Evolutionary conservation across 92 coral and sea anemone species (phyloP), one percentile per base, ranked within the genome.

Genomic region (Actinostola sp.): DNA sequence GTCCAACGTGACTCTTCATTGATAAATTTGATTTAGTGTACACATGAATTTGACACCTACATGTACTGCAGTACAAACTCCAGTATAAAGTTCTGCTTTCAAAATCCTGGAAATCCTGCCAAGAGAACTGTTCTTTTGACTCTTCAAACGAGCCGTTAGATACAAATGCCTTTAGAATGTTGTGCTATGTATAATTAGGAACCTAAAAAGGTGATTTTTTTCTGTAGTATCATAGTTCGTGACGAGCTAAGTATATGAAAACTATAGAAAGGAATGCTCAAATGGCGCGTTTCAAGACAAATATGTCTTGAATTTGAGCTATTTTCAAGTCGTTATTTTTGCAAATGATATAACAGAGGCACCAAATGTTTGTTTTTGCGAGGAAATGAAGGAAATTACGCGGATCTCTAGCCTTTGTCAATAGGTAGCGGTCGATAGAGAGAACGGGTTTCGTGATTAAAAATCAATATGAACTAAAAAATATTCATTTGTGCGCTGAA

Each of bases 331-430:
- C 49, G 50, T 52, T 67, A 70, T 38, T 70, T 16, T 52, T 35
- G 49, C 75, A 52, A 67, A 35, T 67, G 61, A 31, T 51, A 50
- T 50, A 67, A 26, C 19, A 28, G 29, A 29, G 61, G 62, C 62
- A 52, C 50, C 33, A 70, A 70, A 70, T 70, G 48, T 70, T 70
- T 70, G 63, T 70, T 70, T 70, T 70, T 33, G 35, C 3, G 34
- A 41, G 75, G 75, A 70, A 70, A 70, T 70, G 61, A 39, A 70
- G 63, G 63, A 70, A 70, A 70, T 70, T 70, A 55, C 51, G 63
- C 63, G 63, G 75, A 31, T 70, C 75, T 34, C 60, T n/a, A 42
- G 38, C 56, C 46, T 55, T 70, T 55, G 26, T 49, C 48, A 70
- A 70, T 52, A 52, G 46, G 34, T 70, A 70, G 63, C 75, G 63